A percentile compares a stretch with the other conserved stretches of the same genome.
phyloP scores from a whole-genome alignment of 2,888 invertebrate species.

The Polyploca ridens region DNA sequence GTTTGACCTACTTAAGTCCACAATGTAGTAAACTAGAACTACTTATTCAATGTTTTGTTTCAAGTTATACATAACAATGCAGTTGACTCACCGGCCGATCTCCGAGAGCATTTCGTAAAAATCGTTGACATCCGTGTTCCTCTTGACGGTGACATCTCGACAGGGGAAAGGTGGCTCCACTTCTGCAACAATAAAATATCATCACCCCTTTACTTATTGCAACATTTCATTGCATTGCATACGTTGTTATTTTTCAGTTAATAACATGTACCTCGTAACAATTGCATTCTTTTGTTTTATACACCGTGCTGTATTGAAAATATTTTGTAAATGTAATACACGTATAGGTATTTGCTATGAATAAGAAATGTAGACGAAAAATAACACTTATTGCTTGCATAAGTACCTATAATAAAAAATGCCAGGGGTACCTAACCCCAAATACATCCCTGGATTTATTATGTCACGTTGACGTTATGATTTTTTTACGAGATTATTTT shows the following conservation, averaged over 20 bases:
- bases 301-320: not conserved
- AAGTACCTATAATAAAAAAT: too few relatives aligned
- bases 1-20: not conserved
- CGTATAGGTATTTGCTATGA: not conserved
- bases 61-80: not conserved
- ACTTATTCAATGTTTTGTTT: not conserved
- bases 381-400: not conserved
- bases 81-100: conserved; percentile 92
- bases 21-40: too few relatives aligned
- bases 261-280: not conserved
- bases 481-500: not conserved
- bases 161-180: conserved; percentile 95
- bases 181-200: conserved; percentile 85
- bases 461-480: not conserved
- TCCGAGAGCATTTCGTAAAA: conserved; percentile 94
- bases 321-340: not conserved
- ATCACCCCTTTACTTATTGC: conserved; percentile 6
- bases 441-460: not conserved
- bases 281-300: not conserved
- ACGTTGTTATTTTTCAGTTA: not conserved
- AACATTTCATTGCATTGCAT: not conserved
- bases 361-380: not conserved
- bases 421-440: too few relatives aligned
- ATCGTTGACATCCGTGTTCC: conserved; percentile 93
- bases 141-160: conserved; percentile 93